Percentiles rank a stretch among this genome's conserved stretches.
These are phyloP conservation scores for Aphrocallistes beatrix DNA, from an alignment of 37 sponge, comb jelly and placozoan genomes.

Conservation along the genomic window DNA sequence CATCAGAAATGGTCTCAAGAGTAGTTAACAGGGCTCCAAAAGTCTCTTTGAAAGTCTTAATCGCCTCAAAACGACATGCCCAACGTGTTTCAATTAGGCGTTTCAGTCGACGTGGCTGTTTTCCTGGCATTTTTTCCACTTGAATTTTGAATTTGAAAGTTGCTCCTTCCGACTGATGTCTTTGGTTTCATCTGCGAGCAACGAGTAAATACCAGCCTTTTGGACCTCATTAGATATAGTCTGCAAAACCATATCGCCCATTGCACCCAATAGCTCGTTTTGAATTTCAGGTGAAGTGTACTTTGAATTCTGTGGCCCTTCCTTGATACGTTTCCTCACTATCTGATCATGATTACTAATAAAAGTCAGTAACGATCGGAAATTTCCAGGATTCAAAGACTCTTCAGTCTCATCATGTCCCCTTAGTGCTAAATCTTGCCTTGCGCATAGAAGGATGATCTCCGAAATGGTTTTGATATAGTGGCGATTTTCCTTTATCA, in stretches of 20 bases:
- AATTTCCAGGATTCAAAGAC: constrained; percentile 53
- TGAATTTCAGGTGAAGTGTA: constrained; percentile 8
- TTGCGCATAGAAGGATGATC: constrained; percentile 41
- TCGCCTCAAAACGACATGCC: background rate
- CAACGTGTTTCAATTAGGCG: constrained; percentile 21
- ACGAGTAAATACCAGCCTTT: background rate
- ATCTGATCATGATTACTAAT: constrained; percentile 45
- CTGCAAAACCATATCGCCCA: background rate
- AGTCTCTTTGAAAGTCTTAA: background rate
- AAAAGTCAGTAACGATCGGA: constrained; percentile 33
- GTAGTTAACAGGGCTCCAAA: background rate
- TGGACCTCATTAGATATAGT: background rate
- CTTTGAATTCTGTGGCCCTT: background rate
- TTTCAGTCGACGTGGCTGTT: constrained; percentile 29
- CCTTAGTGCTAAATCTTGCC: constrained; percentile 45
- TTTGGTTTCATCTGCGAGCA: constrained; percentile 7
- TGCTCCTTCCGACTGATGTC: background rate
- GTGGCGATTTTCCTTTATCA: too few relatives aligned
- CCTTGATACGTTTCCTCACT: constrained; percentile 22
- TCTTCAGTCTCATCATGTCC: constrained; percentile 44
- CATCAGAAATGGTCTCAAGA: background rate
- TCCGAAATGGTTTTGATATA: constrained; percentile 49
- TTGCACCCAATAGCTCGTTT: background rate
- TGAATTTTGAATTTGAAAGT: constrained; percentile 27
- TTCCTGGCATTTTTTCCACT: constrained; percentile 33